Evolutionary conservation across 1,140 invertebrate genomes (phyloP), one percentile per base, ranked within the genome.

Genomic region (Trichonephila clavipes): DNA sequence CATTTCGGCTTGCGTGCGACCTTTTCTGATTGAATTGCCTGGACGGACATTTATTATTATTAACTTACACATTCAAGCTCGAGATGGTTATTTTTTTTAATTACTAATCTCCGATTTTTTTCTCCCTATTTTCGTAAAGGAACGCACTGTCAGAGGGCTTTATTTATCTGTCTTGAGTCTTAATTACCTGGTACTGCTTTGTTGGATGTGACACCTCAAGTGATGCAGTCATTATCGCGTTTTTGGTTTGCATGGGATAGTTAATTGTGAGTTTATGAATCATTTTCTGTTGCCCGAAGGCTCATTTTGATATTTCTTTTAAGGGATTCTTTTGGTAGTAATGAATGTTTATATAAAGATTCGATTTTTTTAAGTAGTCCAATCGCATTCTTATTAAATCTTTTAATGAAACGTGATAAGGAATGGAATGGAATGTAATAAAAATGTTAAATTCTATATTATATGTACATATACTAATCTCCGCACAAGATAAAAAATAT

Each of bases 131-230:
- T 77, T 28, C 34, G 72, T 19, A 77, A 18, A 40, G 72, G 72
- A 40, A 19, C 18, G 34, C 34, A 77, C 72, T 77, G 72, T 77
- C 72, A 77, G 18, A 18, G 28, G 6, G 34, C 28, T 77, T 77
- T 77, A 77, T 77, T 77, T 77, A 34, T 77, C 72, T 8, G 28
- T 77, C 72, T 77, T 40, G 24, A 28, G 34, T 77, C 72, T 77
- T 77, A 77, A 77, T 77, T 77, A 77, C 72, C 7, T 77, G 72
- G 72, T 10, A 77, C 72, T 40, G 72, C 72, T 77, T 77, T 77
- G 72, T 77, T 40, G 72, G 72, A 77, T 77, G 72, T 77, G 72
- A 77, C 72, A 77, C 34, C 12, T 40, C 28, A 77, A 77, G 72
- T 77, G 72, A 34, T 77, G 24, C 28, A 18, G 14, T 77, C 72